Conservation (phyloP, 2,113 vertebrate species). For the Lates calcarifer region DNA sequence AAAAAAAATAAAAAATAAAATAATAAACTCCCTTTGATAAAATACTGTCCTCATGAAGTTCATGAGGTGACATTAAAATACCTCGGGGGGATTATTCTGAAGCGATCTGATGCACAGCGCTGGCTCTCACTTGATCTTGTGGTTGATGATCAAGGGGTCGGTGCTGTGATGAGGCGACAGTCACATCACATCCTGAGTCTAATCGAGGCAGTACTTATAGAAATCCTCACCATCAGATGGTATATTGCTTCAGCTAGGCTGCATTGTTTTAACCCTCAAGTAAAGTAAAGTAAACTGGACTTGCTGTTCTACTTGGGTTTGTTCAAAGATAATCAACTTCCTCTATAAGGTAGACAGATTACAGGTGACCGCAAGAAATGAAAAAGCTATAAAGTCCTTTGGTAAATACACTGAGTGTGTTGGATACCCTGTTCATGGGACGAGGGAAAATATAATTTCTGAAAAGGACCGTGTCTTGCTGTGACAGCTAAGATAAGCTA, state of each 20-base stretch:
- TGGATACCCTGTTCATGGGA: not conserved
- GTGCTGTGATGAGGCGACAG: not conserved
- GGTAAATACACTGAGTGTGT: not conserved
- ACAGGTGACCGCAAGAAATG: not conserved
- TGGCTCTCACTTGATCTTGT: constrained; percentile 9
- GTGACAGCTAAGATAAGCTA: too few relatives aligned
- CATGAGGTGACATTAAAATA: constrained; percentile 50
- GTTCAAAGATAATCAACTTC: not conserved
- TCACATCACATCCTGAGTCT: not conserved
- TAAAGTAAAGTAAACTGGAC: not conserved
- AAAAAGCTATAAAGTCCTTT: not conserved
- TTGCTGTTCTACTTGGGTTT: not conserved
- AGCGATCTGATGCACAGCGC: constrained; percentile 28
- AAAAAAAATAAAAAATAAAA: constrained; percentile 43
- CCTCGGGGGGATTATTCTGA: constrained; percentile 38
- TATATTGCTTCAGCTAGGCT: not conserved
- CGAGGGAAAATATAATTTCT: not conserved
- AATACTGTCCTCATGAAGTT: constrained; percentile 32
- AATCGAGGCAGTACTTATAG: not conserved
- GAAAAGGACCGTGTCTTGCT: too few relatives aligned
- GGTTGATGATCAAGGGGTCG: not conserved
- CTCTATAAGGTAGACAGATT: not conserved
- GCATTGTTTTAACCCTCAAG: not conserved
- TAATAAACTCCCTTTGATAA: constrained; percentile 51
- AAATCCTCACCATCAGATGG: not conserved